Percentiles rank a stretch among this genome's conserved stretches.
Conservation (phyloP, 2,888 invertebrate genomes). For the Phyto melanocephala region DNA sequence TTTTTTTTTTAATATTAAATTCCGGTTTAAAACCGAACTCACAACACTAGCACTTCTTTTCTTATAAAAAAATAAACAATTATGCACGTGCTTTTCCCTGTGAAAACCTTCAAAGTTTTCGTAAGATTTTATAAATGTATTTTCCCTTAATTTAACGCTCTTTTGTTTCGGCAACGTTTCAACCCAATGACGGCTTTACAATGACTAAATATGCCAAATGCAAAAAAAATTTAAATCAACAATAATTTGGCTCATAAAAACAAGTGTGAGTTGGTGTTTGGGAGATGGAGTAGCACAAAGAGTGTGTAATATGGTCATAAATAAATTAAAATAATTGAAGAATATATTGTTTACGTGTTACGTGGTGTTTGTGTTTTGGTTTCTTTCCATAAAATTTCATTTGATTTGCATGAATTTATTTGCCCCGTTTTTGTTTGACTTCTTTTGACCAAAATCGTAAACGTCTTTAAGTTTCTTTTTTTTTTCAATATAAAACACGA, state of each 20-base stretch:
- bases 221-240: constrained; percentile 38
- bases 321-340: constrained; percentile 25
- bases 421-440: constrained; percentile 8
- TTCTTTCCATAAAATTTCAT: constrained; percentile 43
- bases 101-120: constrained; percentile 23
- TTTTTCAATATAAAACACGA: too few species aligned
- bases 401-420: constrained; percentile 61
- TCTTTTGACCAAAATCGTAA: background rate
- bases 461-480: constrained; percentile 5
- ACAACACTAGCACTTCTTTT: background rate
- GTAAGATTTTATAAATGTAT: background rate
- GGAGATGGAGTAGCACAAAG: background rate
- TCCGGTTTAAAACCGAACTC: background rate
- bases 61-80: background rate
- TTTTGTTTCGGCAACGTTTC: constrained; percentile 38
- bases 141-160: constrained; percentile 5
- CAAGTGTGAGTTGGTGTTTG: background rate
- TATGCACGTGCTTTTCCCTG: constrained; percentile 36
- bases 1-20: background rate
- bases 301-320: constrained; percentile 26
- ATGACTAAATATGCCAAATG: constrained; percentile 51
- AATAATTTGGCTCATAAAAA: constrained; percentile 27
- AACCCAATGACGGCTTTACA: constrained; percentile 54
- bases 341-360: constrained; percentile 36
- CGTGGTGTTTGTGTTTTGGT: constrained; percentile 12